A percentile compares a stretch with the other conserved stretches of the same genome.
Evolutionary conservation across 2,797 vertebrate genomes (phyloP).

Genomic region (Ambastaia sidthimunki): DNA sequence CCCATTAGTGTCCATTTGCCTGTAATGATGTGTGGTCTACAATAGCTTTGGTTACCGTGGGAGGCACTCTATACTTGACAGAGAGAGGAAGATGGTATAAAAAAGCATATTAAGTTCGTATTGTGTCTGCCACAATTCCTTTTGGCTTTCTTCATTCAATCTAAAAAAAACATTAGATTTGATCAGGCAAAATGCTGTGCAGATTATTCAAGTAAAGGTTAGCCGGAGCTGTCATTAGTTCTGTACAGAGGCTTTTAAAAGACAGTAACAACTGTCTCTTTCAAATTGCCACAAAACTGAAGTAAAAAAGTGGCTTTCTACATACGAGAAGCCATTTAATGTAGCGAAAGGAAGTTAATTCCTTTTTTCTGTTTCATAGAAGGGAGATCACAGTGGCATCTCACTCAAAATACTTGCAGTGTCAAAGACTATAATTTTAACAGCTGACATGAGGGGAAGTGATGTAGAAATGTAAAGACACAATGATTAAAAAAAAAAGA

Average conservation of each 20-base stretch:
- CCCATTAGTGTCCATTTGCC: constrained; percentile 88
- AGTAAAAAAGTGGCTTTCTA: constrained; percentile 65
- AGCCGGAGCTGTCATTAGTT: constrained; percentile 72
- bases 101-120: constrained; percentile 59
- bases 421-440: constrained; percentile 71
- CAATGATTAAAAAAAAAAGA: constrained; percentile 47
- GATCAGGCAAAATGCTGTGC: constrained; percentile 61
- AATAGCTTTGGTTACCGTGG: constrained; percentile 67
- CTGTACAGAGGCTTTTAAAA: constrained; percentile 86
- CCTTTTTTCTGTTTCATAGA: constrained; percentile 51
- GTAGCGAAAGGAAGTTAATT: constrained; percentile 59
- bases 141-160: constrained; percentile 43
- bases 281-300: constrained; percentile 75
- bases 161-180: constrained; percentile 48
- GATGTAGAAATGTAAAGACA: constrained; percentile 28
- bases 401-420: constrained; percentile 61
- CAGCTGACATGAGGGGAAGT: constrained; percentile 50
- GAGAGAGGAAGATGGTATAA: constrained; percentile 32
- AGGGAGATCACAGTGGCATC: constrained; percentile 71
- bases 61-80: constrained; percentile 78
- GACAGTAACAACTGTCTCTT: constrained; percentile 71
- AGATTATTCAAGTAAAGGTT: constrained; percentile 78
- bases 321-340: constrained; percentile 71
- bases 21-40: constrained; percentile 83
- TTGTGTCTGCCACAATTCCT: constrained; percentile 44